A percentile compares a stretch with the other conserved stretches of the same genome.
Evolutionary conservation across 2,888 invertebrate species (phyloP).

Genomic region (Tupiocoris notatus): DNA sequence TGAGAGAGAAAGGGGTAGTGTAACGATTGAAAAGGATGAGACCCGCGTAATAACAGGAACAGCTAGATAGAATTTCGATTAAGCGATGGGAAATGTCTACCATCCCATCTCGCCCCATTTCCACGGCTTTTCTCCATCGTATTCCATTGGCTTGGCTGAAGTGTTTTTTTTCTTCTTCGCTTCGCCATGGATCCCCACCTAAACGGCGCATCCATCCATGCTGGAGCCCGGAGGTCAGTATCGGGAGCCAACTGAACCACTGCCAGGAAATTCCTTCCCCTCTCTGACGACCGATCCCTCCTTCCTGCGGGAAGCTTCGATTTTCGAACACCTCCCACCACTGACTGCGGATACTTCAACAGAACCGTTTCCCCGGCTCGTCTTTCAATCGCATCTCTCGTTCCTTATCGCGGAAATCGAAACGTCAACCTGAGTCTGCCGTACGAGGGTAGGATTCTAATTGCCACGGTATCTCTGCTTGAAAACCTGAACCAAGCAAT

Average conservation of each 20-base stretch:
- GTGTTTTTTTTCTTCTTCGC: background rate
- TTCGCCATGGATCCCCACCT: background rate
- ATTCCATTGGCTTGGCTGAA: background rate
- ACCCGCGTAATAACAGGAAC: slow-evolving; percentile 22
- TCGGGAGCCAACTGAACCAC: slow-evolving; percentile 24
- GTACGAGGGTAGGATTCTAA: too few species aligned
- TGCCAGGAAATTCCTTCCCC: slow-evolving; percentile 21
- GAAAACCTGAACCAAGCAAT: too few species aligned
- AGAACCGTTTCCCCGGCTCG: background rate
- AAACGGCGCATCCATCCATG: slow-evolving; percentile 23
- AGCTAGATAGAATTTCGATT: slow-evolving; percentile 32
- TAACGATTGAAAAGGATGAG: background rate
- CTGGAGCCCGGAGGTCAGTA: slow-evolving; percentile 19
- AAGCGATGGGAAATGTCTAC: slow-evolving; percentile 21
- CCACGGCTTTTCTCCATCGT: background rate
- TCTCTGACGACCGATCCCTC: background rate
- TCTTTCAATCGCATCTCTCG: background rate
- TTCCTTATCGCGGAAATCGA: too few species aligned
- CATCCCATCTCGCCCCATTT: background rate
- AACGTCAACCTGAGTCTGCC: too few species aligned
- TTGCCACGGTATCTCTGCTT: too few species aligned
- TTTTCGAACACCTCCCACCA: too few species aligned
- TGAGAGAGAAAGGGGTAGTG: background rate
- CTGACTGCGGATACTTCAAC: too few species aligned
- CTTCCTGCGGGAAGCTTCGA: background rate